Base-by-base conservation (phyloP, 2,113 vertebrate genomes). In the Fulmarus glacialis region DNA sequence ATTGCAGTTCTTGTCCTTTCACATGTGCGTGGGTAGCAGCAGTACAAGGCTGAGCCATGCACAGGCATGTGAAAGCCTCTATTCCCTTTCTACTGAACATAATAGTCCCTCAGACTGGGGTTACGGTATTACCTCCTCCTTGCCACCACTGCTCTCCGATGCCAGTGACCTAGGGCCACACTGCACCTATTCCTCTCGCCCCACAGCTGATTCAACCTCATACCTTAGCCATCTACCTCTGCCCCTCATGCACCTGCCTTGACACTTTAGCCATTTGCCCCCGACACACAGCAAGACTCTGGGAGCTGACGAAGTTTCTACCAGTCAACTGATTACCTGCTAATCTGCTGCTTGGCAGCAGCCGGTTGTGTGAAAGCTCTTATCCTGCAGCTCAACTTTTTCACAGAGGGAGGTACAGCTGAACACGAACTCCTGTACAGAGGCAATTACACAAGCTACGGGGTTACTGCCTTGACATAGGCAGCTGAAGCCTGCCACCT, bases 331-430 rank as follows among this genome's bases (percentile, higher is more conserved):
- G 96, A 96, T 96, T 97, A 96, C 96, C 96, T 97, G 97, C 95
- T 97, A 97, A 96, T 97, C 96, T 97, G 92, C 97, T 90, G 90
- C 87, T 96, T 97, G 97, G 96, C 96, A 97, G 96, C 97, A 95
- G 96, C 96, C 91, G 97, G 93, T 94, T 94, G 93, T 97, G 96
- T 93, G 95, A 97, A 97, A 97, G 92, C 96, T 97, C 96, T 94
- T 85, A 91, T 97, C 82, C 92, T 97, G 90, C 91, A 91, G 90
- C 95, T 97, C 96, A 97, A 96, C 97, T 97, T 97, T 97, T 94
- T 95, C 97, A 94, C 97, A 97, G 96, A 95, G 96, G 97, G 97
- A 95, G 97, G 95, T 91, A 96, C 1, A 13, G 78, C 96, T 97
- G 93, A 97, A 97, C 97, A 97, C 4, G 82, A 95, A 80, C 97